These are phyloP conservation scores for Cotesia chilonis DNA, from an alignment of 1,140 invertebrate genomes.

Conservation along the genomic window DNA sequence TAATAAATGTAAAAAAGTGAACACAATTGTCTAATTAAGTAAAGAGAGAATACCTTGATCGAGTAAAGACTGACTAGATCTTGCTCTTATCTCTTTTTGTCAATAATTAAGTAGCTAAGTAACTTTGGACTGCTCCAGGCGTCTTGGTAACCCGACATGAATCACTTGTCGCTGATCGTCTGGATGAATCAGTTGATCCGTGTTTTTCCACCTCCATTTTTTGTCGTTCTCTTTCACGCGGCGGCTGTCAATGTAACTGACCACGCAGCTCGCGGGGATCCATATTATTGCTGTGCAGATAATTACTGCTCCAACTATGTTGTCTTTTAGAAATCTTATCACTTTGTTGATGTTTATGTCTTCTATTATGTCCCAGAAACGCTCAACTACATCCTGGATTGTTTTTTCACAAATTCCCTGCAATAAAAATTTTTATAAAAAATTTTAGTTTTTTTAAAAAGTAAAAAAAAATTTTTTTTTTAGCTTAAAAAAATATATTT, in stretches of 20 bases:
- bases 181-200: conserved; percentile 62
- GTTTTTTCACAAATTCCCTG: conserved; percentile 94
- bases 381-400: conserved; percentile 92
- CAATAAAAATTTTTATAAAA: conserved; percentile 43
- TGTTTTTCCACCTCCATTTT: conserved; percentile 63
- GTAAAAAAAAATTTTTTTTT: too few species aligned
- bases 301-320: conserved; percentile 90
- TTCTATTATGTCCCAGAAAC: conserved; percentile 97
- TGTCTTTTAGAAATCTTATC: conserved; percentile 84
- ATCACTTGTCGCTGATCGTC: conserved; percentile 62
- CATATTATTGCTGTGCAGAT: conserved; percentile 89
- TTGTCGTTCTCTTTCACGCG: conserved; percentile 66
- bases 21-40: too few species aligned
- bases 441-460: conserved; percentile 4
- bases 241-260: conserved; percentile 81
- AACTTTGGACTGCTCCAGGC: conserved; percentile 51
- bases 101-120: conserved; percentile 39
- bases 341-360: conserved; percentile 95
- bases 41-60: too few species aligned
- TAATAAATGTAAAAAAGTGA: too few species aligned
- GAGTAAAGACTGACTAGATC: too few species aligned
- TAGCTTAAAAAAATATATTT: too few species aligned
- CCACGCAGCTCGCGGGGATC: conserved; percentile 87
- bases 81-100: too few species aligned
- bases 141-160: conserved; percentile 54